Base-by-base conservation (phyloP, 2,113 vertebrate genomes). In the Brachypodius melanocephalos region DNA sequence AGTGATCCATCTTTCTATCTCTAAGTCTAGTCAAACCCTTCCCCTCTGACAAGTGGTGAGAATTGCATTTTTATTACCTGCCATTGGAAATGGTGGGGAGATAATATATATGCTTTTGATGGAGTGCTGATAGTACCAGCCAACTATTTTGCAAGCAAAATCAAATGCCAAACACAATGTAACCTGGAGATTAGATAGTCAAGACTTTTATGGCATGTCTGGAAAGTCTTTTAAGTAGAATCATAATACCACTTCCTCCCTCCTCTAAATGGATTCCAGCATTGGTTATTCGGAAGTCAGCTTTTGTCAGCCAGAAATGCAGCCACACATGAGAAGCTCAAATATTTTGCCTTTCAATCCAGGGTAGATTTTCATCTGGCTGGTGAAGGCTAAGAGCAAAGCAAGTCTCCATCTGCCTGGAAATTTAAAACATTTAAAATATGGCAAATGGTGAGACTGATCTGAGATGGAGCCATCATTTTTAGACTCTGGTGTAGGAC, bases 81-180 rank as follows among this genome's bases (percentile, higher is more conserved):
- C 19, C 29, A 9, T 3, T 31, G 26, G 17, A 61, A 5, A 3
- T n/a, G 6, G 7, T 9, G 38, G 4, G 2, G 8, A 12, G 20
- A 14, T 24, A 16, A 25, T 9, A n/a, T 8, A 8, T 12, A 10
- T 18, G 5, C 2, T 72, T 62, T 32, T 81, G 8, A 73, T 42
- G 46, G 31, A 19, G 5, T 69, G 7, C 14, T 85, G 32, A 6
- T 21, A 14, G 9, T 46, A 29, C 5, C 45, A 25, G 28, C 28
- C n/a, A 91, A 15, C 15, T 46, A 17, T 42, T 79, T 62, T 72
- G 4, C n/a, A 36, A 31, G 9, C 17, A 21, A 69, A 77, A n/a
- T 32, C 55, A 71, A 34, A 38, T 48, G 26, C n/a, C 43, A 93
- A 49, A 42, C 3, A 63, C 17, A 71, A 26, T 14, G 6, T n/a